Evolutionary conservation across 2,888 invertebrate species (phyloP).

Genomic region (Lasioglossum marginatum): DNA sequence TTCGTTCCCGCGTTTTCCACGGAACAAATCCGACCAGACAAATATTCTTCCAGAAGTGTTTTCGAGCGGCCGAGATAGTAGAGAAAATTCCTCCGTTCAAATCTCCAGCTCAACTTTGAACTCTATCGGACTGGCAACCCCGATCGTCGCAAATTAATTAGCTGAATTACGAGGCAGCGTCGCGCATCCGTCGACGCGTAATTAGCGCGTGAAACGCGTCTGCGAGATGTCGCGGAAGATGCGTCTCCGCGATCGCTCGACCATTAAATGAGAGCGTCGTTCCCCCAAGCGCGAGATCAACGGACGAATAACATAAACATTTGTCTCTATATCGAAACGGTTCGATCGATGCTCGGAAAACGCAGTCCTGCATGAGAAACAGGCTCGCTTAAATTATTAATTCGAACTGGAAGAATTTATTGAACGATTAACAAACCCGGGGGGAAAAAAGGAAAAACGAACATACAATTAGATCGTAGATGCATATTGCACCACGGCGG

Average conservation of each 20-base stretch:
- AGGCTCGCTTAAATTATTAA: too few species aligned
- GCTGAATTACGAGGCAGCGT: not conserved
- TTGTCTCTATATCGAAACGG: not conserved
- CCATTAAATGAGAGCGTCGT: not conserved
- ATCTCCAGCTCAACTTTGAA: constrained; percentile 1
- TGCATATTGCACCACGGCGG: not conserved
- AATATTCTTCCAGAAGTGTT: too few species aligned
- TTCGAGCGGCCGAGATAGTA: not conserved
- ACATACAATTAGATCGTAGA: not conserved
- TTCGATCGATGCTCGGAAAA: not conserved
- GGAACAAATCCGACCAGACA: too few species aligned
- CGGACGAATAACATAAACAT: not conserved
- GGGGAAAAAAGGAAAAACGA: not conserved
- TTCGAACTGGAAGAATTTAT: not conserved
- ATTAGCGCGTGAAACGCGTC: constrained; percentile 10
- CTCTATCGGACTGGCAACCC: not conserved
- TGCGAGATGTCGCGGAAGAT: not conserved
- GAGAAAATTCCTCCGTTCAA: not conserved
- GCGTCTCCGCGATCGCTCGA: not conserved
- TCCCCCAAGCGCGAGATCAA: not conserved
- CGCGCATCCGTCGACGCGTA: not conserved
- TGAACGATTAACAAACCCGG: not conserved
- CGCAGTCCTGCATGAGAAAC: not conserved
- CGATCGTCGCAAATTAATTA: not conserved
- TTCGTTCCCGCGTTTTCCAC: too few species aligned